Evolutionary conservation across 2,797 vertebrate species (phyloP), one percentile per base, ranked within the genome.

Genomic region (Tadarida brasiliensis): DNA sequence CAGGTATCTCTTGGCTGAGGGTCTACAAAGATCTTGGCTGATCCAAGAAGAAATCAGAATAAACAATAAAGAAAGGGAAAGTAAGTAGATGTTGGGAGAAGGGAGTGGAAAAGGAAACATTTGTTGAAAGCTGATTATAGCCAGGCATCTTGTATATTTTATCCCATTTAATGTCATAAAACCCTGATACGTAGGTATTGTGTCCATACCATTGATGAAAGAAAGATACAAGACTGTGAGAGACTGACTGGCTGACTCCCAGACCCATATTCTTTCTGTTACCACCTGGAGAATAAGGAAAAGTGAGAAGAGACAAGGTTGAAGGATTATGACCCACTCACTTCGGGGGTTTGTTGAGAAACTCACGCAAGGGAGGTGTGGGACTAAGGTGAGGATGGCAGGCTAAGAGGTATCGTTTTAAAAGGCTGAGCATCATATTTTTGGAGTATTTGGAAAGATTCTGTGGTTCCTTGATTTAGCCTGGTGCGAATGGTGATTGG

Each of bases 61-160:
- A 56, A 68, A 81, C 80, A 71, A 51, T 51, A 16, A 85, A 91
- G 39, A 77, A 82, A 77, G 10, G 3, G 19, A 33, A 70, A 49
- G 70, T 94, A 94, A 92, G 33, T 28, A 71, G 24, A 49, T 68
- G 30, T 59, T 67, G 39, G 35, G 24, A 10, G n/a, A 30, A 19
- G 14, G 16, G 19, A 83, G 30, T 26, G 22, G n/a, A 26, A 74
- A 87, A 63, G n/a, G 61, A 87, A 82, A 76, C 71, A 20, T 85
- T 87, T 95, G 56, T 26, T 59, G 39, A 92, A 28, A 90, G 49
- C 39, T 84, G 56, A 84, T 16, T 59, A 44, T 63, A 63, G 51
- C 3, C 17, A 56, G 30, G 11, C 30, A 78, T 82, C 86, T 92
- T 88, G 68, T 63, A 0, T 81, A 71, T 94, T 87, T 96, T 85